Percentiles rank a stretch among this genome's conserved stretches.
Conservation (phyloP, 2,113 vertebrate species). For the Varanus komodoensis region DNA sequence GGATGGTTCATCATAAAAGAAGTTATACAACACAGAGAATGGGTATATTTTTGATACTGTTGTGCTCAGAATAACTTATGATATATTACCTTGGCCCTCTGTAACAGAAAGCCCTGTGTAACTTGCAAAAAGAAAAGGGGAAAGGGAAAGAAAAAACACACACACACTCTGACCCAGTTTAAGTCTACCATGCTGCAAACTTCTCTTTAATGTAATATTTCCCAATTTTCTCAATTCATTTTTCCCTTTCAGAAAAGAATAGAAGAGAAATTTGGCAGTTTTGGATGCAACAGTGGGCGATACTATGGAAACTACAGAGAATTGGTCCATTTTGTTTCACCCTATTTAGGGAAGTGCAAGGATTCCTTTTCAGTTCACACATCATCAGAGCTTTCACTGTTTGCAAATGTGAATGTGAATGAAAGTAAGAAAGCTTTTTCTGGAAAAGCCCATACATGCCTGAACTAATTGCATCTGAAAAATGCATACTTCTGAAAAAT, state of each 20-base stretch:
- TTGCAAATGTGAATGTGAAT: too few species aligned
- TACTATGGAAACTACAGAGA: background rate
- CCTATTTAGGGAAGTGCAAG: too few species aligned
- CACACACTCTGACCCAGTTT: conserved; percentile 26
- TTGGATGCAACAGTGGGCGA: too few species aligned
- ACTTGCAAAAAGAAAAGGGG: background rate
- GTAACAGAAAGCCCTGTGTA: background rate
- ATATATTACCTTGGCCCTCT: background rate
- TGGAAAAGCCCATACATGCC: too few species aligned
- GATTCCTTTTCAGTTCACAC: too few species aligned
- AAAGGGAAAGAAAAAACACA: background rate
- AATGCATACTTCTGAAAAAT: too few species aligned
- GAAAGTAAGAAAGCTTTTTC: too few species aligned
- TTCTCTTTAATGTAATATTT: background rate
- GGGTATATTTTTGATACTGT: background rate
- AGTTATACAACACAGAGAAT: background rate
- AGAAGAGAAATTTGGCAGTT: background rate
- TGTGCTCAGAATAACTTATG: conserved; percentile 12
- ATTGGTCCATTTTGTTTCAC: background rate
- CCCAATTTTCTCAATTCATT: background rate
- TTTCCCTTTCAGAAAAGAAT: background rate
- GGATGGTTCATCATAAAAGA: background rate
- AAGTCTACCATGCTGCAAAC: conserved; percentile 4
- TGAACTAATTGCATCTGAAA: too few species aligned
- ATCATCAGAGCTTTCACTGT: too few species aligned